Base-by-base conservation (phyloP, 2,888 invertebrate genomes). In the Protophormia terraenovae region DNA sequence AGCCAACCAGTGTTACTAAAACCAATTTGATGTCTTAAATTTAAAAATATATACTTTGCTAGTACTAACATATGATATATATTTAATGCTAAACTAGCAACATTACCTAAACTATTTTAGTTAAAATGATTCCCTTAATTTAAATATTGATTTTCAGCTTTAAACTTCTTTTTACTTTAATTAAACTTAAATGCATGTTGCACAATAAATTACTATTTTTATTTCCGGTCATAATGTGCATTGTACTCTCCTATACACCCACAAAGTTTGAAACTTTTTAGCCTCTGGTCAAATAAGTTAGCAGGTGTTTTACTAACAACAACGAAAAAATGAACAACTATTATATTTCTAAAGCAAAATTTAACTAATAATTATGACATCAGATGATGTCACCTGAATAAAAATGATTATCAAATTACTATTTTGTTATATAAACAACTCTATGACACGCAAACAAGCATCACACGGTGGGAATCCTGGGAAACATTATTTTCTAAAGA, bases 201-300 rank as follows among this genome's bases (percentile, higher is more conserved):
- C 1, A 16, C 8, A 55, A 7, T 47, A 73, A 78, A 32, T 69
- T 50, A 1, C 5, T 22, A 2, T 69, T 71, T 73, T 45, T 22
- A 81, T 62, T 72, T 81, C 81, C 84, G 77, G 50, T 45, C n/a
- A 22, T 29, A 58, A 66, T 29, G 16, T 7, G 2, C n/a, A n/a
- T 10, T 32, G 14, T 50, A 35, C 64, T 41, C 55, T 29, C 53
- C 19, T 24, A 22, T 58, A 50, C 47, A 47, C 66, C 58, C 66
- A 60, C 7, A 75, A 90, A 89, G 88, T 90, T 90, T 64, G 29
- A 88, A 90, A 90, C 90, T 91, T 91, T 90, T 89, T 87, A 90
- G 89, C 90, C 90, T 90, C 89, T 89, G 90, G 89, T 88, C 89
- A 90, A 88, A 75, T 81, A 84, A 87, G 88, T 88, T 87, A 83